Conservation (phyloP, 2,113 vertebrate genomes). For the Clarias magur region DNA sequence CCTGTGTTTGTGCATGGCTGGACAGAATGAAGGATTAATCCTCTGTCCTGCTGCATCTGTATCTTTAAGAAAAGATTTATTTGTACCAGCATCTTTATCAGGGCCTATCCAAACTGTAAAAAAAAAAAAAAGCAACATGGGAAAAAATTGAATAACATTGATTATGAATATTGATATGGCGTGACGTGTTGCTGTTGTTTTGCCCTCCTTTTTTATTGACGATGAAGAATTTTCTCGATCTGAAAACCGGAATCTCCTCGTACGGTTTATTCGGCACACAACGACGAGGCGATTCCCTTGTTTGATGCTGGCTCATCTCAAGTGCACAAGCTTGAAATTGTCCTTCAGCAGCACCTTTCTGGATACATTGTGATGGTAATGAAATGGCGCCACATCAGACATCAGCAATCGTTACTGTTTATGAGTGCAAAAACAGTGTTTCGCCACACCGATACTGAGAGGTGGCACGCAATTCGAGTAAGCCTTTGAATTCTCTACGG, state of each 20-base stretch:
- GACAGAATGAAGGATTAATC: background rate
- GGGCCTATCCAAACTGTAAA: background rate
- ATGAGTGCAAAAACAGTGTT: background rate
- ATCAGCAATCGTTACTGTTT: constrained; percentile 3
- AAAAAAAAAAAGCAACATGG: background rate
- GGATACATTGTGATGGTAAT: constrained; percentile 3
- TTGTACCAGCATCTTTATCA: background rate
- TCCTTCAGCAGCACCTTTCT: background rate
- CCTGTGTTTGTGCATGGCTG: background rate
- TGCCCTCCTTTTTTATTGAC: no score
- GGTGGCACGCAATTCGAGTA: background rate
- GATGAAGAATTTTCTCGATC: background rate
- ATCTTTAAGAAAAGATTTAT: background rate
- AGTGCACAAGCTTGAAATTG: background rate
- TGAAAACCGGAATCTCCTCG: background rate
- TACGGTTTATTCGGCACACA: background rate
- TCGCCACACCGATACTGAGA: background rate
- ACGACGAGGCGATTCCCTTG: background rate
- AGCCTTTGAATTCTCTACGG: constrained; percentile 3
- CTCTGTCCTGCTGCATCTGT: background rate
- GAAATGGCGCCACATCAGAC: background rate
- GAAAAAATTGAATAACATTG: background rate
- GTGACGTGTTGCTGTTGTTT: background rate
- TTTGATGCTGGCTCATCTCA: background rate
- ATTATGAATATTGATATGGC: background rate